Base-by-base conservation (phyloP, 1,140 invertebrate species). In the Drosophila azteca region DNA sequence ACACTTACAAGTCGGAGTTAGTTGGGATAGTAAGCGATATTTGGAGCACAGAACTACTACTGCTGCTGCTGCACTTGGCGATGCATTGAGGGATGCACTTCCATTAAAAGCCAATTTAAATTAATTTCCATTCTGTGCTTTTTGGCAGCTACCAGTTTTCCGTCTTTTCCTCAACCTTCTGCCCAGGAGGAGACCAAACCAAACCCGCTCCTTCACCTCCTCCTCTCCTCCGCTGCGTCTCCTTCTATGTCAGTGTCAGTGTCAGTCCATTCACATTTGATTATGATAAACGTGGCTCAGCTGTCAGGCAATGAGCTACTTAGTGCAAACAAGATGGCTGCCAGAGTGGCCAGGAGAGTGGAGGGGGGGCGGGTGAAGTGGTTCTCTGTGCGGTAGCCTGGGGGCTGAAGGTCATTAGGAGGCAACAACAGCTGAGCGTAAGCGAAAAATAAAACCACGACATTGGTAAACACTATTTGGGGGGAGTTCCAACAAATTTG, bases 91-190 rank as follows among this genome's bases (percentile, higher is more conserved):
- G 78, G 81, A 91, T 91, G 79, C 77, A 90, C 84, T 88, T 84
- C 87, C 82, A 91, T 91, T 82, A 91, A 88, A 91, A 83, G 71
- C 65, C 82, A 81, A 91, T 91, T 91, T 91, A 88, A 90, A 90
- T 81, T 81, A 91, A 91, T 91, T 90, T 85, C 64, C 66, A 63
- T 58, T 85, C 79, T 67, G 58, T 74, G 71, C 54, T 78, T 65
- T 64, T 63, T 70, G 76, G 79, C 75, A 72, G 57, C 78, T 80
- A 77, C 77, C 64, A 75, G 77, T 79, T 78, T 79, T 78, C 50
- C 64, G 59, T 71, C n/a, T 35, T 69, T 53, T 26, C 51, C 15
- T 41, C 54, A 46, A 54, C 49, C 22, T 41, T 29, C 44, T 35
- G 8, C 31, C 31, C 31, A 11, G 67, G 57, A 55, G 51, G 24